Evolutionary conservation across 1,140 invertebrate species (phyloP), one percentile per base, ranked within the genome.

Genomic region (Trichomalopsis sarcophagae): DNA sequence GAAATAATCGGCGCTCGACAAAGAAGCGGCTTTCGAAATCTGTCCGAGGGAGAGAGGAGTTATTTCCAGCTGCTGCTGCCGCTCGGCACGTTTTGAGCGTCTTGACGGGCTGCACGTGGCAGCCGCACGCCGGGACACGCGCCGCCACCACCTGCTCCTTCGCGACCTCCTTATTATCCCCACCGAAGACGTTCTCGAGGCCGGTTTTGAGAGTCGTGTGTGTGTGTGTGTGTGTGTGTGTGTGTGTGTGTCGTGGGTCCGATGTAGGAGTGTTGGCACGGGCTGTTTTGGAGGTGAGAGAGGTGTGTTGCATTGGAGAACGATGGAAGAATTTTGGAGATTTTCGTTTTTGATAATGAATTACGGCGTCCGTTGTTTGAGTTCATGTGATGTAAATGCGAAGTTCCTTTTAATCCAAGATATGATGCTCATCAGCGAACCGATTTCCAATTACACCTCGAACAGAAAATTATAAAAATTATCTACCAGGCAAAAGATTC

Each of bases 81-180:
- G 40, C 68, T 81, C 47, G 62, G 7, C 30, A 69, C 30, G 44
- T 71, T 71, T 71, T 71, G 81, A 23, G 21, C 17, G 47, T 40
- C 81, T 80, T 73, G 40, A 71, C 68, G 55, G 55, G 55, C 21
- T 23, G 83, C 88, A 88, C 87, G 88, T 89, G 88, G 85, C 87
- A 50, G 82, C 69, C 79, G 82, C 85, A 83, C 82, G 87, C 83
- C 23, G 85, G 87, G 87, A 87, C 90, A 90, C 90, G 90, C 89
- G 89, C 89, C 87, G 83, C 84, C 88, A 90, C 88, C 89, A 90
- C 89, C 89, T 90, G 74, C 74, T 90, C 87, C 88, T 89, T 88
- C 66, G 66, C 66, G 21, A 81, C 76, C 68, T 85, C 44, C 68
- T 80, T 62, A 50, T 82, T 79, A 62, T 79, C 44, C 82, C 44